phyloP scores from a whole-genome alignment of 2,113 vertebrate genomes.

The Orycteropus afer region DNA sequence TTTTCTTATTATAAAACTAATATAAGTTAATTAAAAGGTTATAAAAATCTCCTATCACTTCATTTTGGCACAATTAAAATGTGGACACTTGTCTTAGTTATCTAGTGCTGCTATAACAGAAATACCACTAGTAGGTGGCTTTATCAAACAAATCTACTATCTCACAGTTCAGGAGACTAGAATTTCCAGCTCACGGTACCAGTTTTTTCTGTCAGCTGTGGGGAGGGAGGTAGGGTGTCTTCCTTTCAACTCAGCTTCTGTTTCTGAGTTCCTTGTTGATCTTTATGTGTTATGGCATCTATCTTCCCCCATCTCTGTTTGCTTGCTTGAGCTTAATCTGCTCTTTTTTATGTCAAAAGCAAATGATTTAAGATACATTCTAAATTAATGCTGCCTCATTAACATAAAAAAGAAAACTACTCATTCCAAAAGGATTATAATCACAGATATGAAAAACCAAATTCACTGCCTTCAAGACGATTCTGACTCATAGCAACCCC shows the following conservation, averaged over 20 bases:
- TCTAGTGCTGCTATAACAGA: not conserved
- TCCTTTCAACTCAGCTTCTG: not conserved
- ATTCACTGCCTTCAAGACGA: too few relatives aligned
- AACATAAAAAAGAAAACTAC: too few relatives aligned
- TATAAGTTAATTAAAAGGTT: not conserved
- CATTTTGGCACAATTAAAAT: not conserved
- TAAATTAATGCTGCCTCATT: not conserved
- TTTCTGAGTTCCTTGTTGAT: not conserved
- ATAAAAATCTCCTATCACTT: not conserved
- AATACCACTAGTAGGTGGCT: not conserved
- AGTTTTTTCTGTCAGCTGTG: too few relatives aligned
- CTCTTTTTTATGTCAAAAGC: not conserved
- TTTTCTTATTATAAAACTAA: not conserved
- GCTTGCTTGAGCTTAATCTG: too few relatives aligned
- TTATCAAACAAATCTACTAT: not conserved
- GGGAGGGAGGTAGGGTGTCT: too few relatives aligned
- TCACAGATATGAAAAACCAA: too few relatives aligned
- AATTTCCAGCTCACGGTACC: too few relatives aligned
- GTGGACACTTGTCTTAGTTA: not conserved
- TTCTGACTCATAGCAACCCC: too few relatives aligned
- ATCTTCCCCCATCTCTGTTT: not conserved
- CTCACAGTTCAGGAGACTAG: too few relatives aligned
- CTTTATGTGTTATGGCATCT: not conserved
- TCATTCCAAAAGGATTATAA: too few relatives aligned
- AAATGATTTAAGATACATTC: not conserved